phyloP scores from a whole-genome alignment of 2,797 vertebrate genomes.

The Sciurus vulgaris region DNA sequence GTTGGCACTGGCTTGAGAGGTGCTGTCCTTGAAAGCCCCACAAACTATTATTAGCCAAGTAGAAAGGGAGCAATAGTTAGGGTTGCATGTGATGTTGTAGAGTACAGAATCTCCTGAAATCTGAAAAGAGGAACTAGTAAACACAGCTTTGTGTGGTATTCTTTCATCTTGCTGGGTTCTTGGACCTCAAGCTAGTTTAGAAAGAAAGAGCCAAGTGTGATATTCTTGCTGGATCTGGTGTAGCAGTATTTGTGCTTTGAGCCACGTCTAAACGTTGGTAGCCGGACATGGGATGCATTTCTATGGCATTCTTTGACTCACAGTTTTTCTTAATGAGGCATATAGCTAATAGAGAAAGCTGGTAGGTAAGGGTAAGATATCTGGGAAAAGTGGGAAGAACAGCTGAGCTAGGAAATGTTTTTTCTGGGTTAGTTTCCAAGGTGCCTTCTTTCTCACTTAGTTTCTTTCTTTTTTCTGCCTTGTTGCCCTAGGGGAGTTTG shows the following conservation, averaged over 20 bases:
- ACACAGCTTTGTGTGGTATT: not conserved
- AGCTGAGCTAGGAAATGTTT: not conserved
- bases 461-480: slow-evolving; percentile 31
- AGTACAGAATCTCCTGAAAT: not conserved
- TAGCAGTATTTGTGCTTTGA: not conserved
- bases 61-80: slow-evolving; percentile 22
- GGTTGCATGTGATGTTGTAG: not conserved
- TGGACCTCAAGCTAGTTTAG: not conserved
- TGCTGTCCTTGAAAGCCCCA: slow-evolving; percentile 41
- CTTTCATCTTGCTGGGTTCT: not conserved
- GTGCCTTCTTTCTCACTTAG: not conserved
- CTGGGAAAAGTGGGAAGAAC: not conserved
- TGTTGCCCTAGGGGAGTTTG: slow-evolving; percentile 92
- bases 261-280: not conserved
- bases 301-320: not conserved
- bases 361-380: not conserved
- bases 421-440: not conserved
- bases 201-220: not conserved
- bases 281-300: not conserved
- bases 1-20: slow-evolving; percentile 34
- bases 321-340: too few species aligned
- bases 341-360: slow-evolving; percentile 81
- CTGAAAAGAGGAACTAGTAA: slow-evolving; percentile 24
- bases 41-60: slow-evolving; percentile 20
- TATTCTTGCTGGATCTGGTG: not conserved